phyloP scores from a whole-genome alignment of 2,113 vertebrate genomes.

The Maccullochella peelii region DNA sequence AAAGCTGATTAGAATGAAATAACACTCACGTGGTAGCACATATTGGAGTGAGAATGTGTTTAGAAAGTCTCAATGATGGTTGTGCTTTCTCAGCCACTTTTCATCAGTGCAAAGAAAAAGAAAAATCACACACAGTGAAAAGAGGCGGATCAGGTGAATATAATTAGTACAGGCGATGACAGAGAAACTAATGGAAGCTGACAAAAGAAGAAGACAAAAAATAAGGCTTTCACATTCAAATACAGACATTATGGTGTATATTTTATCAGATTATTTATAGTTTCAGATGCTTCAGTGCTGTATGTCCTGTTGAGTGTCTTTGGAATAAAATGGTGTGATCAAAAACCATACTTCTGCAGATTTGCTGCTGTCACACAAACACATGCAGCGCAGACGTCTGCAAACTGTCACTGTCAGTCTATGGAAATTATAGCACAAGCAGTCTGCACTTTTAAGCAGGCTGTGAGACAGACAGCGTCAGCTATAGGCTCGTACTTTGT shows the following conservation, averaged over 20 bases:
- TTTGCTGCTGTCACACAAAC: constrained; percentile 2
- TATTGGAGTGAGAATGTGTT: not conserved
- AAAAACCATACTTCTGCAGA: not conserved
- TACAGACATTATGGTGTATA: not conserved
- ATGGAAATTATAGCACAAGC: not conserved
- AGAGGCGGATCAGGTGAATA: not conserved
- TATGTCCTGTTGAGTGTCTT: constrained; percentile 35
- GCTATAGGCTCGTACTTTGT: not conserved
- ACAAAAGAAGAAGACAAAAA: not conserved
- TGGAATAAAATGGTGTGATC: constrained; percentile 56
- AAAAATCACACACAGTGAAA: not conserved
- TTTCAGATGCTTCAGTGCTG: constrained; percentile 31
- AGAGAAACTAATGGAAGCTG: constrained; percentile 17
- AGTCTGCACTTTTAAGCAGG: not conserved
- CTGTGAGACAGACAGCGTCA: not conserved
- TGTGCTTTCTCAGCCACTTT: constrained; percentile 16
- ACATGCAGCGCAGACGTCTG: not conserved
- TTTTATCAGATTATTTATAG: not conserved
- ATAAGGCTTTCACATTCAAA: not conserved
- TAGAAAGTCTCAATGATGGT: not conserved
- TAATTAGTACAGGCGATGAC: not conserved
- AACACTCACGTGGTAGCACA: not conserved
- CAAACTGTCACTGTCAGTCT: not conserved
- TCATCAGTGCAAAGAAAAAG: not conserved
- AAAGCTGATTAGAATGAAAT: not conserved